Evolutionary conservation across 2,888 invertebrate genomes (phyloP), one percentile per base, ranked within the genome.

Genomic region (Eupithecia exiguata): DNA sequence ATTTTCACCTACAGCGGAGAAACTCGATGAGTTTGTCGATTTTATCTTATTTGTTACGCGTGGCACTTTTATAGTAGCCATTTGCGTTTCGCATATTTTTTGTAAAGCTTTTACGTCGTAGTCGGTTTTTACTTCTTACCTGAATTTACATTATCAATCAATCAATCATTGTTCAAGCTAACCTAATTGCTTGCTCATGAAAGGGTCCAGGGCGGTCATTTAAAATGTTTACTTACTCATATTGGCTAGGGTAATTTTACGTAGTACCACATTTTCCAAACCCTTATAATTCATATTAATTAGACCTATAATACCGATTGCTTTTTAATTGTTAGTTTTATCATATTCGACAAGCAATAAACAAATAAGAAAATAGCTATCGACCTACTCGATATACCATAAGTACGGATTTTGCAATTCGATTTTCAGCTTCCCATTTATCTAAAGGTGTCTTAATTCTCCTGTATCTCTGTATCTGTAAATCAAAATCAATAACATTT

Each of bases 111-210:
- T 53, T 58, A 14, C 10, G 58, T 5, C n/a, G 25, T 21, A 12
- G 5, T 58, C 58, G 0, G 58, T 25, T 25, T 49, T 58, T 25
- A 25, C 14, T 12, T 21, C 9, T n/a, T 35, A 35, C 7, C 62
- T n/a, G 21, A 65, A 38, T 36, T 63, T 36, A 63, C 36, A 36
- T 36, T 1, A 38, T 36, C n/a, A n/a, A 65, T 65, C n/a, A n/a
- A 65, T 65, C 63, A 38, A 65, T 65, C 63, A n/a, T 35, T 63
- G 63, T 63, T 35, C 62, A 62, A 35, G 35, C 10, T 14, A 25
- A 30, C 16, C 18, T 62, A 38, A 63, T 63, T 36, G 63, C 36
- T 65, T 65, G 63, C 38, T 12, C 5, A 12, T 1, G 35, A n/a
- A 38, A 65, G 63, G 63, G 38, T 36, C 35, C 12, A 36, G 63